Evolutionary conservation across 2,888 invertebrate species (phyloP).

Genomic region (Craniophora ligustri): DNA sequence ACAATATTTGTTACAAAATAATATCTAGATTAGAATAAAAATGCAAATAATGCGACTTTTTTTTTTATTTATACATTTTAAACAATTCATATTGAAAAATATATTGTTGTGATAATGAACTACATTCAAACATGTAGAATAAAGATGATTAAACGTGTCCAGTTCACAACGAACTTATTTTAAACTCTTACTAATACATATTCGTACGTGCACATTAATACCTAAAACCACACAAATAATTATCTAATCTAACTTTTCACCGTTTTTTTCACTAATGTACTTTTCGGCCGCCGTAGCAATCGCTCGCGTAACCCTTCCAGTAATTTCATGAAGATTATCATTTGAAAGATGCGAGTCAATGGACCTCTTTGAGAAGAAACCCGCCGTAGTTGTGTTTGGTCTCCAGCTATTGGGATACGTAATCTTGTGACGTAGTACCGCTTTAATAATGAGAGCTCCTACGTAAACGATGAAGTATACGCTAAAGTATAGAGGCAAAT

Average conservation of each 20-base stretch:
- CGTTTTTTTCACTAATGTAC: conserved; percentile 66
- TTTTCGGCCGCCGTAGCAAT: conserved; percentile 79
- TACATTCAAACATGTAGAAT: conserved; percentile 69
- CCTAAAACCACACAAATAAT: conserved; percentile 5
- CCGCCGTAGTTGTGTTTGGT: conserved; percentile 76
- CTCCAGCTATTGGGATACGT: conserved; percentile 88
- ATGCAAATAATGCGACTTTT: not conserved
- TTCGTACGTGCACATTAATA: no score
- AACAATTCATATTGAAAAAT: not conserved
- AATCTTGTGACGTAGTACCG: conserved; percentile 92
- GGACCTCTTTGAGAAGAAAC: conserved; percentile 81
- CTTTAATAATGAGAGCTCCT: conserved; percentile 91
- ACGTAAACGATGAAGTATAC: conserved; percentile 92
- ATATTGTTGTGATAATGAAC: conserved; percentile 81
- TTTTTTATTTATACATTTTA: conserved; percentile 16
- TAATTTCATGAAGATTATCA: conserved; percentile 84
- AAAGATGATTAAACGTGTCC: conserved; percentile 76
- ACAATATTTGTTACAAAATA: no score
- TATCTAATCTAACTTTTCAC: conserved; percentile 13
- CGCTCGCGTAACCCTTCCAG: conserved; percentile 81
- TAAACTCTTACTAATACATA: no score
- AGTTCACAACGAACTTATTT: conserved; percentile 79
- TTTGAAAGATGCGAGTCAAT: conserved; percentile 80
- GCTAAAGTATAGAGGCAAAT: conserved; percentile 93
- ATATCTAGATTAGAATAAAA: conserved; percentile 7